Conservation (phyloP, 2,797 vertebrate genomes). For the Catharus ustulatus region DNA sequence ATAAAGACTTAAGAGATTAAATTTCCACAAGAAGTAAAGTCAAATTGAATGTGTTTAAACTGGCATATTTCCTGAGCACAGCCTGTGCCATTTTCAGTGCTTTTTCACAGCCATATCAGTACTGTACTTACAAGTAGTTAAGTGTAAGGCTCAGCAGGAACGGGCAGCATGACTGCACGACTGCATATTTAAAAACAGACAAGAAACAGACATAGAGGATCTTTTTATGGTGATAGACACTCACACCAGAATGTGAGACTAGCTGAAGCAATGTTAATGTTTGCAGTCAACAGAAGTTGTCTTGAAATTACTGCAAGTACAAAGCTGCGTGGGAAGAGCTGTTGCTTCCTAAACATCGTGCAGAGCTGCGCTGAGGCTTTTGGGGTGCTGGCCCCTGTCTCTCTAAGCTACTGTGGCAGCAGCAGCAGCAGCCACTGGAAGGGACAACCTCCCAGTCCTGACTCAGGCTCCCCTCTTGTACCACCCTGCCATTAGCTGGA, state of each 20-base stretch:
- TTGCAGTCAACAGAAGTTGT: constrained; percentile 55
- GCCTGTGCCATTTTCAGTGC: constrained; percentile 55
- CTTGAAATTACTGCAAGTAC: constrained; percentile 37
- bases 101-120: constrained; percentile 48
- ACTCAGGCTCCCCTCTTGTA: not conserved
- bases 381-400: not conserved
- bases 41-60: not conserved
- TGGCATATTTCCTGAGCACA: constrained; percentile 43
- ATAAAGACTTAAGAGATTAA: not conserved
- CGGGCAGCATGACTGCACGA: constrained; percentile 34
- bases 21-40: constrained; percentile 8
- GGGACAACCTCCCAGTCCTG: not conserved
- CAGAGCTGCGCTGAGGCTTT: fast-evolving
- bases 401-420: not conserved
- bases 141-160: constrained; percentile 58
- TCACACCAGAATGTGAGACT: constrained; percentile 58
- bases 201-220: constrained; percentile 53
- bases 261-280: constrained; percentile 49
- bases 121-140: constrained; percentile 44
- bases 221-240: constrained; percentile 58
- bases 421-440: not conserved
- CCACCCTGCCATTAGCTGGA: not conserved
- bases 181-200: constrained; percentile 57
- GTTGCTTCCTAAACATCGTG: not conserved
- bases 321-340: constrained; percentile 13